These are phyloP conservation scores for Microchrysa polita DNA, from an alignment of 2,888 invertebrate species.

Conservation along the genomic window DNA sequence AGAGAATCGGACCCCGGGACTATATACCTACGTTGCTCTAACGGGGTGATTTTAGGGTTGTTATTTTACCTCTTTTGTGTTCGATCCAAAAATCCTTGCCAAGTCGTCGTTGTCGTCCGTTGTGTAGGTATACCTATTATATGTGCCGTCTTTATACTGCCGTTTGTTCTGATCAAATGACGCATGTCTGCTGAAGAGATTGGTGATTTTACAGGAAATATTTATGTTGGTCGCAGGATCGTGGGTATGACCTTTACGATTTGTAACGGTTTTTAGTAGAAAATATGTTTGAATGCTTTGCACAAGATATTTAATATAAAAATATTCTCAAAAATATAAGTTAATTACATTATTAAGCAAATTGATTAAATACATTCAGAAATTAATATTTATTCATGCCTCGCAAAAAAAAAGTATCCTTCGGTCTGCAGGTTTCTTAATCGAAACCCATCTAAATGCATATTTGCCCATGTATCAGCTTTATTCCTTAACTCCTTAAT, in stretches of 20 bases:
- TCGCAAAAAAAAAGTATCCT: too few species aligned
- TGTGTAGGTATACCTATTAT: too few species aligned
- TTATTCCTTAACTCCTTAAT: too few species aligned
- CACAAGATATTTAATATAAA: too few species aligned
- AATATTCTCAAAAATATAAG: too few species aligned
- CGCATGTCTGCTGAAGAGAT: conserved; percentile 35
- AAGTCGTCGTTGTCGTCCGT: not conserved
- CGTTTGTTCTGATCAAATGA: conserved; percentile 47
- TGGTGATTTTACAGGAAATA: conserved; percentile 21
- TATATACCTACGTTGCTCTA: not conserved
- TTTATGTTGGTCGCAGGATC: conserved; percentile 2
- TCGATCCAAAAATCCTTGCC: conserved; percentile 28
- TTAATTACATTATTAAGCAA: too few species aligned
- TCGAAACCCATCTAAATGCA: too few species aligned
- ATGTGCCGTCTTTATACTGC: too few species aligned
- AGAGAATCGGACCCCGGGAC: not conserved
- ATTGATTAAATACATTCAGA: too few species aligned
- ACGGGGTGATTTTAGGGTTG: conserved; percentile 47
- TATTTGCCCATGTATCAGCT: too few species aligned
- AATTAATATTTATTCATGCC: too few species aligned
- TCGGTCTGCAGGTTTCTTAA: too few species aligned
- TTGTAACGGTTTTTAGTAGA: conserved; percentile 33
- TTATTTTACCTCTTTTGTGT: conserved; percentile 44
- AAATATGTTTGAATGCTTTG: not conserved
- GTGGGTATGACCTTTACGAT: conserved; percentile 15